phyloP scores from a whole-genome alignment of 2,797 vertebrate genomes.

The Amniataba percoides region DNA sequence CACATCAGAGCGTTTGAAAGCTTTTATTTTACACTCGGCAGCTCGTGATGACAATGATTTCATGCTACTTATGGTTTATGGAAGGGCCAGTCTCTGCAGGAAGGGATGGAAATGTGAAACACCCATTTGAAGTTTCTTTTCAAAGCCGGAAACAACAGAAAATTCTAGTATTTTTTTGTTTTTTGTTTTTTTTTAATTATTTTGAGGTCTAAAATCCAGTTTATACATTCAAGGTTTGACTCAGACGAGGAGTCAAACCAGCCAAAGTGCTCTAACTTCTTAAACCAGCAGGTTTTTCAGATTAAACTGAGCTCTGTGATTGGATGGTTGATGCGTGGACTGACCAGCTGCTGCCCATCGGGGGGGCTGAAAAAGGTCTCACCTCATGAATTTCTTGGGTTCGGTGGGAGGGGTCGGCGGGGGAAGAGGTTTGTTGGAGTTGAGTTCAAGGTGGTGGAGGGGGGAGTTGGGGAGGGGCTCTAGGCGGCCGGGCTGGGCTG shows the following conservation, averaged over 20 bases:
- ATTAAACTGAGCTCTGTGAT: slow-evolving; percentile 42
- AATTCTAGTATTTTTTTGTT: not conserved
- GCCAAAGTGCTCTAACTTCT: slow-evolving; percentile 28
- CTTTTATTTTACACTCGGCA: slow-evolving; percentile 29
- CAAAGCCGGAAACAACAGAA: slow-evolving; percentile 17
- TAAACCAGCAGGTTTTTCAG: slow-evolving; percentile 6
- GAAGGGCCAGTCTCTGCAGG: slow-evolving; percentile 16
- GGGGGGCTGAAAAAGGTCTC: slow-evolving; percentile 84
- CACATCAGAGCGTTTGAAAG: slow-evolving; percentile 11
- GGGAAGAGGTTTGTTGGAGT: slow-evolving; percentile 98
- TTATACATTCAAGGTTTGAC: slow-evolving; percentile 30
- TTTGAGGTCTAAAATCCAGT: slow-evolving; percentile 14
- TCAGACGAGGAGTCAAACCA: not conserved
- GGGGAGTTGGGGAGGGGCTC: slow-evolving; percentile 98
- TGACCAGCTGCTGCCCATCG: slow-evolving; percentile 54
- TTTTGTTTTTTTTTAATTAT: not conserved
- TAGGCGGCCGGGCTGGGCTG: slow-evolving; percentile 91
- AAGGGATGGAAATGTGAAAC: slow-evolving; percentile 34
- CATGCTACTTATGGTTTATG: slow-evolving; percentile 51
- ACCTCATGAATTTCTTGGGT: slow-evolving; percentile 99
- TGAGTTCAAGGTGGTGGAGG: slow-evolving; percentile 96
- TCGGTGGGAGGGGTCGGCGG: slow-evolving; percentile 96
- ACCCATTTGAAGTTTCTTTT: slow-evolving; percentile 38
- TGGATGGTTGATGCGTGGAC: slow-evolving; percentile 53
- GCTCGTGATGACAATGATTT: slow-evolving; percentile 38